phyloP scores from a whole-genome alignment of 2,888 invertebrate species.

The Bimastos eiseni region DNA sequence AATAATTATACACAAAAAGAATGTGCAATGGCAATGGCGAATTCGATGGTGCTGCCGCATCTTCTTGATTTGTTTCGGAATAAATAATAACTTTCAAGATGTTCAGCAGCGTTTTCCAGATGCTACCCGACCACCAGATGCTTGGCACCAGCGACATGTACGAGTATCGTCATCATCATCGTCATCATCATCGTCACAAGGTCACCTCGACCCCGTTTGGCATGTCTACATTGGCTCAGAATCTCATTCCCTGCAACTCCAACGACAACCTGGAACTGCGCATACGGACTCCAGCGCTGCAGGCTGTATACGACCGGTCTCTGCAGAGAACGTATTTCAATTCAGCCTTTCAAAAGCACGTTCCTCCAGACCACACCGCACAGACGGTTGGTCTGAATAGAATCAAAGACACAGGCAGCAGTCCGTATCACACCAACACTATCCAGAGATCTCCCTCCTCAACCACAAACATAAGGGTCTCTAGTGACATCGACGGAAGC shows the following conservation, averaged over 20 bases:
- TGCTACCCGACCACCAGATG: neutral
- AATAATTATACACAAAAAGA: no score
- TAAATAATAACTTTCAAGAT: neutral
- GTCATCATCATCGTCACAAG: neutral
- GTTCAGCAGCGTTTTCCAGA: conserved; percentile 1
- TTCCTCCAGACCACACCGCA: neutral
- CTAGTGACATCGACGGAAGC: neutral
- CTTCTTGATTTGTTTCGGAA: neutral
- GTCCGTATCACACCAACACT: neutral
- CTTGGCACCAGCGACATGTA: neutral
- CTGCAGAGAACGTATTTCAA: neutral
- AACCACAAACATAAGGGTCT: neutral
- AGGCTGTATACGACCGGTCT: neutral
- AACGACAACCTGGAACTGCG: neutral
- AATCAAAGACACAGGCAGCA: neutral
- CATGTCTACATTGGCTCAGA: neutral
- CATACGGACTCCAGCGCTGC: neutral
- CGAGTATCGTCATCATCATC: neutral
- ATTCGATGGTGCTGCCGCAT: no score
- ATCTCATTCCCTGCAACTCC: neutral
- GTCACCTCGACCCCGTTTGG: neutral
- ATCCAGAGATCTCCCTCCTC: neutral
- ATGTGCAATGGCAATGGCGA: no score
- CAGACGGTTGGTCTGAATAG: neutral
- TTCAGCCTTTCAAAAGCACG: neutral